Percentiles rank a stretch among this genome's conserved stretches.
Evolutionary conservation across 2,797 vertebrate genomes (phyloP).

Genomic region (Vespertilio murinus): DNA sequence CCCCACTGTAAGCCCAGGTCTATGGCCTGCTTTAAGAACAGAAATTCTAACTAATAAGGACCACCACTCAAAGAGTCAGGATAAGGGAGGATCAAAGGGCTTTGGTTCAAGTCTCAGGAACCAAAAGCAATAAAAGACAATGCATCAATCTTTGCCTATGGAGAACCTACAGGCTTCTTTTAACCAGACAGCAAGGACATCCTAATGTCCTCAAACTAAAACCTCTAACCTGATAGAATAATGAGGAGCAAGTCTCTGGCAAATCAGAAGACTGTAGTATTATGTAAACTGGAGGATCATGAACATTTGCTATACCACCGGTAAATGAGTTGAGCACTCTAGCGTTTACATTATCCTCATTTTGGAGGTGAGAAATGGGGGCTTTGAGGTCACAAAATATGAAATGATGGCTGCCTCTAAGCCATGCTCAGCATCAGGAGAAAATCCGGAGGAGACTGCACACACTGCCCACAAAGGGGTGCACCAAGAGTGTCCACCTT

Average conservation of each 20-base stretch:
- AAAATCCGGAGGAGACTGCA: conserved; percentile 63
- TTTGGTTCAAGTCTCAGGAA: conserved; percentile 56
- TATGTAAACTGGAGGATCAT: not conserved
- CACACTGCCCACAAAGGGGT: no score
- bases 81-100: conserved; percentile 32
- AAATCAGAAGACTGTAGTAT: not conserved
- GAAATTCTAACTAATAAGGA: not conserved
- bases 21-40: not conserved
- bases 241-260: not conserved
- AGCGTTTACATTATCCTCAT: not conserved
- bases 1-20: not conserved
- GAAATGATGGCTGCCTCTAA: not conserved
- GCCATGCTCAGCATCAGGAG: conserved; percentile 69
- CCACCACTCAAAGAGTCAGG: not conserved
- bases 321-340: not conserved
- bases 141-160: not conserved
- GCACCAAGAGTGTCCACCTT: no score
- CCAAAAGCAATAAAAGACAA: conserved; percentile 50
- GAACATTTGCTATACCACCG: not conserved
- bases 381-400: not conserved
- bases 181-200: not conserved
- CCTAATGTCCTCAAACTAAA: not conserved
- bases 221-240: conserved; percentile 38
- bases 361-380: not conserved
- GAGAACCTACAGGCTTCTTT: not conserved